Evolutionary conservation across 1,140 invertebrate species (phyloP).

Genomic region (Aphis gossypii): DNA sequence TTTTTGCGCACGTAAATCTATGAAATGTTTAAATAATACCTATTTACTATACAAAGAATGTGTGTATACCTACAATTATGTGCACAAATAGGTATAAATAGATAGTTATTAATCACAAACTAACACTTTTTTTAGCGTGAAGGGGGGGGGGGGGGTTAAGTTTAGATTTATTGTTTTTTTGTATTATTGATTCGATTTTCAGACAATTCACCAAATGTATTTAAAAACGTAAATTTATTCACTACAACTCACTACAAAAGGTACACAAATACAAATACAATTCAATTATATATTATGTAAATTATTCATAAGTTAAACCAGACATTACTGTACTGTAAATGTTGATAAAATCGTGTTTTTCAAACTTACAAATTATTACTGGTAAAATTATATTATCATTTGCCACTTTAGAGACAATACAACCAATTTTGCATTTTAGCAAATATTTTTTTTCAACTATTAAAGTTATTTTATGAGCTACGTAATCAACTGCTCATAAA

Average conservation of each 20-base stretch:
- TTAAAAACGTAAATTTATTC: background rate
- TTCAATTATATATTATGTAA: background rate
- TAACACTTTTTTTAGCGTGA: background rate
- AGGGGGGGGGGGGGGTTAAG: background rate
- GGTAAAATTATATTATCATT: background rate
- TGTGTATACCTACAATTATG: background rate
- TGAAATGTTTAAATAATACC: background rate
- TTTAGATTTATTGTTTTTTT: background rate
- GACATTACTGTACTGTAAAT: background rate
- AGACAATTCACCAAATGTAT: background rate
- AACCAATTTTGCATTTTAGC: background rate
- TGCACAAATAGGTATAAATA: background rate
- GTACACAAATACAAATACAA: background rate
- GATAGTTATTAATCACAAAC: background rate
- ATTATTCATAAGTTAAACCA: background rate
- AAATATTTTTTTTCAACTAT: background rate
- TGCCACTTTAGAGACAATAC: background rate
- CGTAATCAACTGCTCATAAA: background rate
- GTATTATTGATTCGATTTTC: background rate
- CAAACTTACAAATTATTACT: background rate
- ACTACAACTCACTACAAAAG: too few species aligned
- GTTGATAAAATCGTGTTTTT: background rate
- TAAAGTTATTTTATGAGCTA: background rate
- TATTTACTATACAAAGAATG: background rate
- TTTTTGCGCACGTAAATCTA: too few species aligned